Percentiles rank a stretch among this genome's conserved stretches.
Evolutionary conservation across 2,113 vertebrate genomes (phyloP).

Genomic region (Poeciliopsis retropinna): DNA sequence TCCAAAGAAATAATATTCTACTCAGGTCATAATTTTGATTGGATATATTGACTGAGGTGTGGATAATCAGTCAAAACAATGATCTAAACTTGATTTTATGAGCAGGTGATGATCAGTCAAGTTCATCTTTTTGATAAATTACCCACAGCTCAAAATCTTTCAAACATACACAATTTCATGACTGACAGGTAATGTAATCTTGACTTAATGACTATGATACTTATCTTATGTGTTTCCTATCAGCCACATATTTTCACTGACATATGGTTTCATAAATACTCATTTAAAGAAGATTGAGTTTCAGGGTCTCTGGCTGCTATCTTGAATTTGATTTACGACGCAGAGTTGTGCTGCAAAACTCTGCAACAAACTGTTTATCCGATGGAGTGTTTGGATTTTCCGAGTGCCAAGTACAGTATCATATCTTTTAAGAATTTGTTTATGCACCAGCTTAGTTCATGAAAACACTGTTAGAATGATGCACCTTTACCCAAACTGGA

Average conservation of each 20-base stretch:
- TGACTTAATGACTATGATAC: constrained; percentile 16
- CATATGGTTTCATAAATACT: constrained; percentile 20
- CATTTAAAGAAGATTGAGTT: constrained; percentile 16
- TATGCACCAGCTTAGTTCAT: background rate
- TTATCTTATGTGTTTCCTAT: constrained; percentile 28
- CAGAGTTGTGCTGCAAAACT: constrained; percentile 4
- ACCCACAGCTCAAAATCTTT: background rate
- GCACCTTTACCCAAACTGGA: background rate
- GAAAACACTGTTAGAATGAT: background rate
- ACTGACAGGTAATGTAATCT: constrained; percentile 6
- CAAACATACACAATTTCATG: background rate
- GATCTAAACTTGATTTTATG: background rate
- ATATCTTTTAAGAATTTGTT: background rate
- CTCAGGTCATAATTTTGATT: background rate
- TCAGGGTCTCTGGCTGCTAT: background rate
- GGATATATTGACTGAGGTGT: background rate
- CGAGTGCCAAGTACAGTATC: background rate
- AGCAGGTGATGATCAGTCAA: background rate
- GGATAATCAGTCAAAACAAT: background rate
- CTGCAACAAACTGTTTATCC: background rate
- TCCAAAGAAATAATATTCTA: background rate
- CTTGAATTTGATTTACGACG: constrained; percentile 14
- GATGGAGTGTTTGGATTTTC: background rate
- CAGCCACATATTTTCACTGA: constrained; percentile 31
- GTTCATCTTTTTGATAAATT: constrained; percentile 10